A percentile compares a stretch with the other conserved stretches of the same genome.
Evolutionary conservation across 2,113 vertebrate species (phyloP).

Genomic region (Nesogale talazaci): DNA sequence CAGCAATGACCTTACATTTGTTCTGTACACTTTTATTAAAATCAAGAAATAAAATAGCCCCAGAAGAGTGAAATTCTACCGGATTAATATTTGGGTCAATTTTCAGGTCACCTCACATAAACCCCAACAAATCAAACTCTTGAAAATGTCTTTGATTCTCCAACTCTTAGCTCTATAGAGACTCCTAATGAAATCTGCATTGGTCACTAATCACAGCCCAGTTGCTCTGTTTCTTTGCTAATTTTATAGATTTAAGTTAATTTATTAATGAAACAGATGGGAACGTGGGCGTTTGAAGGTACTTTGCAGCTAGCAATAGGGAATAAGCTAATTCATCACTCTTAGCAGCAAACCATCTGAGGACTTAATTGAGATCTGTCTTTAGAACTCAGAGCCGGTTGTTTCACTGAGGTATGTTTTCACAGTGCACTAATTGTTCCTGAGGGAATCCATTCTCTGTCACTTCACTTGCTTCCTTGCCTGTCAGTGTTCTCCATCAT

Average conservation of each 20-base stretch:
- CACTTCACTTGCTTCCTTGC: neutral
- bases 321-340: conserved; percentile 46
- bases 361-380: conserved; percentile 62
- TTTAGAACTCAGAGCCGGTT: conserved; percentile 37
- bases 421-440: neutral
- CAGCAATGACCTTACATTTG: neutral
- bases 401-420: neutral
- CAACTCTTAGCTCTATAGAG: neutral
- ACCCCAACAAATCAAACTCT: neutral
- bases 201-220: neutral
- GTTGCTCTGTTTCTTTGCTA: neutral
- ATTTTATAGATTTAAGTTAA: conserved; percentile 43
- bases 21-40: neutral
- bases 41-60: neutral
- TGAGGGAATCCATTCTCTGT: conserved; percentile 7
- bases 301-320: neutral
- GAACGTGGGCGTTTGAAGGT: conserved; percentile 43
- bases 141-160: neutral
- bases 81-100: neutral
- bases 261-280: conserved; percentile 67
- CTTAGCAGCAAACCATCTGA: conserved; percentile 44
- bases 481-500: conserved; percentile 5
- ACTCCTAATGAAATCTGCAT: neutral
- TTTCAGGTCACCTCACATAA: neutral
- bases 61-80: neutral